Evolutionary conservation across 1,140 invertebrate species (phyloP).

Genomic region (Ylistrum balloti): DNA sequence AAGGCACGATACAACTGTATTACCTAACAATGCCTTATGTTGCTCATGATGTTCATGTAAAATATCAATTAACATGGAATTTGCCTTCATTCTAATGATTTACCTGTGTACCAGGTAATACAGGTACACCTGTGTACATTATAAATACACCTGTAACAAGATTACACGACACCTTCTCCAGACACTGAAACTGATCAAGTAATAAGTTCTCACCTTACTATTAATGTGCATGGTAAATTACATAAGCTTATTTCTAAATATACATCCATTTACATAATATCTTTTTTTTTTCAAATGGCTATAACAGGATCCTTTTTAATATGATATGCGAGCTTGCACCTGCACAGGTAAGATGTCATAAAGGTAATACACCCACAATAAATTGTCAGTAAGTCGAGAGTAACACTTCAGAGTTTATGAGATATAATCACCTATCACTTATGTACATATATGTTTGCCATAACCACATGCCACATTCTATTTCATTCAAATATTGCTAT

Average conservation of each 20-base stretch:
- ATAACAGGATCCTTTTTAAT: background rate
- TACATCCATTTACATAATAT: background rate
- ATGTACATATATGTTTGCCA: too few species aligned
- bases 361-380: too few species aligned
- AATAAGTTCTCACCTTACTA: background rate
- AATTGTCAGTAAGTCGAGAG: too few species aligned
- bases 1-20: background rate
- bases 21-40: background rate
- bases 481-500: too few species aligned
- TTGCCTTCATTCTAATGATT: background rate
- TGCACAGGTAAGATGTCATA: background rate
- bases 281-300: background rate
- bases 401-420: too few species aligned
- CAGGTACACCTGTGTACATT: background rate
- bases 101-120: background rate
- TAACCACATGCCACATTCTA: too few species aligned
- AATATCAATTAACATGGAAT: constrained; percentile 30
- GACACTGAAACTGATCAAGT: background rate
- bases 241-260: background rate
- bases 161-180: background rate
- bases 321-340: background rate
- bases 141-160: background rate
- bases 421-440: too few species aligned
- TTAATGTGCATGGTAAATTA: background rate
- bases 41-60: constrained; percentile 19